phyloP scores from a whole-genome alignment of 1,140 invertebrate genomes.

The Matsumurasca onukii region DNA sequence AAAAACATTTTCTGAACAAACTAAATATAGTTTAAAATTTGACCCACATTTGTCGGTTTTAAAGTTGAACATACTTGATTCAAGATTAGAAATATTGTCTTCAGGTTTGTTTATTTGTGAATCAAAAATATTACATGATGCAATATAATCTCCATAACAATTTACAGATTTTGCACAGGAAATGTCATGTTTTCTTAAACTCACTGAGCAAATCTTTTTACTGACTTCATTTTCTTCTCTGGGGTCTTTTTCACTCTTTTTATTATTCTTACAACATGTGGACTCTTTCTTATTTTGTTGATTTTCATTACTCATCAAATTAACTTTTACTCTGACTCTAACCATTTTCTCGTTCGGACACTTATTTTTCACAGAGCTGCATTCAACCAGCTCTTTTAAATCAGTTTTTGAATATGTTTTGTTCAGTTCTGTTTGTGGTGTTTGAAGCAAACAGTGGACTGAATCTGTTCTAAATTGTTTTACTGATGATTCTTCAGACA shows the following conservation, averaged over 20 bases:
- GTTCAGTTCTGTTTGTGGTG: slow-evolving; percentile 1
- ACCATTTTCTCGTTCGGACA: too few relatives aligned
- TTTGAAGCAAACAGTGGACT: too few relatives aligned
- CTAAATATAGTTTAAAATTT: background rate
- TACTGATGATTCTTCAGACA: too few relatives aligned
- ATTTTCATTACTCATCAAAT: too few relatives aligned
- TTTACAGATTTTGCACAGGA: background rate
- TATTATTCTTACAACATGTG: too few relatives aligned
- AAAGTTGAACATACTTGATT: background rate
- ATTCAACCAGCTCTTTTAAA: background rate
- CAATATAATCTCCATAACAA: background rate
- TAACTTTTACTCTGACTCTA: too few relatives aligned
- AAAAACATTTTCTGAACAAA: background rate
- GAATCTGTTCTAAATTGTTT: too few relatives aligned
- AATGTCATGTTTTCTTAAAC: too few relatives aligned
- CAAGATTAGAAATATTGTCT: background rate
- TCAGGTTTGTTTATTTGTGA: background rate
- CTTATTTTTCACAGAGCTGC: background rate
- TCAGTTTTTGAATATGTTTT: slow-evolving; percentile 1
- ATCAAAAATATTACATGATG: background rate
- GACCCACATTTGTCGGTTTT: background rate
- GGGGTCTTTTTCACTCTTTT: too few relatives aligned
- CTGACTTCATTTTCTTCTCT: too few relatives aligned
- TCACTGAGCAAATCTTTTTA: too few relatives aligned
- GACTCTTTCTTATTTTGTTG: too few relatives aligned